phyloP scores from a whole-genome alignment of 2,888 invertebrate species.

The Pteria penguin region DNA sequence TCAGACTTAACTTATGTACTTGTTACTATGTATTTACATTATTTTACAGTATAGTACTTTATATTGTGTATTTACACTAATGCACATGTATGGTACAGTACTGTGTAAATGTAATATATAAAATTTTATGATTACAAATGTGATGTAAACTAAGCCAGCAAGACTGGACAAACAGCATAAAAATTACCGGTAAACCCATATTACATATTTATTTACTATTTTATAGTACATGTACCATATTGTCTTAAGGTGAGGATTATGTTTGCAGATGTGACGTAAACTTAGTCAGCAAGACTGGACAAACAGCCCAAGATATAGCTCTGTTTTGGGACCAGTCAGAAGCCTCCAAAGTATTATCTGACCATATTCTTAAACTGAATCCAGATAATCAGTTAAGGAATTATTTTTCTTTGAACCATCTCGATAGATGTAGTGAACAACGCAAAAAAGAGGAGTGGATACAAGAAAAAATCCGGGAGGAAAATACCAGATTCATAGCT shows the following conservation, averaged over 20 bases:
- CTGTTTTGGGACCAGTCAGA: constrained; percentile 76
- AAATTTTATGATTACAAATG: too few relatives aligned
- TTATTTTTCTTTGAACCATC: constrained; percentile 72
- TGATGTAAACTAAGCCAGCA: too few relatives aligned
- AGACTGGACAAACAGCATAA: not conserved
- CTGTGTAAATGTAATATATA: too few relatives aligned
- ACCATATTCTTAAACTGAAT: constrained; percentile 49
- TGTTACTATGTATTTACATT: too few relatives aligned
- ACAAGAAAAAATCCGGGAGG: constrained; percentile 56
- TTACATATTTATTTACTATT: not conserved
- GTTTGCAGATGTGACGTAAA: constrained; percentile 69
- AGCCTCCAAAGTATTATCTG: constrained; percentile 58
- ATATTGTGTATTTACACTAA: too few relatives aligned
- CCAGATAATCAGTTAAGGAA: constrained; percentile 66
- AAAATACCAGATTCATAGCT: constrained; percentile 69
- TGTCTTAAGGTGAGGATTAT: too few relatives aligned
- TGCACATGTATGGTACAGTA: too few relatives aligned
- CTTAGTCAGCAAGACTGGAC: constrained; percentile 75
- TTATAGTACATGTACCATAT: not conserved
- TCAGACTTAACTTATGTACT: too few relatives aligned
- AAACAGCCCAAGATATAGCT: constrained; percentile 77
- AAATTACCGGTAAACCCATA: not conserved
- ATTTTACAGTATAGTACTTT: too few relatives aligned
- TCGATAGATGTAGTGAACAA: constrained; percentile 74
- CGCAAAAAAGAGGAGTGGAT: constrained; percentile 75